phyloP scores from a whole-genome alignment of 1,140 invertebrate species.

The Calliopsis andreniformis region DNA sequence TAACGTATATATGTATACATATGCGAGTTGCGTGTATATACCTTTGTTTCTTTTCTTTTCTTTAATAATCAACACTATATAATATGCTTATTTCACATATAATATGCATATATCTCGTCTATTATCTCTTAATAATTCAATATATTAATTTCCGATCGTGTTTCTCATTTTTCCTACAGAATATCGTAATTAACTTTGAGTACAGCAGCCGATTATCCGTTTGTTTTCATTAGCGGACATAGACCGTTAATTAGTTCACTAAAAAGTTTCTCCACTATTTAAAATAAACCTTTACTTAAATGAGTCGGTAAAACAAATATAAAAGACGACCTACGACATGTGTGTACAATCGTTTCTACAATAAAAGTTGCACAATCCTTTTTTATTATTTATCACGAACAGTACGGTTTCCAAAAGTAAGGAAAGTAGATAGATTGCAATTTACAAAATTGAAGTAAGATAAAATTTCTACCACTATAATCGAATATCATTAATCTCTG shows the following conservation, averaged over 20 bases:
- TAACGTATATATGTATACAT: slow-evolving; percentile 65
- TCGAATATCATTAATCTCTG: slow-evolving; percentile 44
- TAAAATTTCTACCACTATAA: slow-evolving; percentile 29
- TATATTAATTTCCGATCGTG: slow-evolving; percentile 80
- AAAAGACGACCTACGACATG: slow-evolving; percentile 6
- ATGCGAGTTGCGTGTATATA: slow-evolving; percentile 63
- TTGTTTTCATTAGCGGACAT: slow-evolving; percentile 70
- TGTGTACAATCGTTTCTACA: neutral
- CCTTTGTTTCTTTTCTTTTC: slow-evolving; percentile 52
- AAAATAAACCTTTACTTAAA: slow-evolving; percentile 8
- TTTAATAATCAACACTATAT: slow-evolving; percentile 77
- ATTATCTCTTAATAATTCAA: slow-evolving; percentile 71
- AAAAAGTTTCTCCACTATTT: neutral
- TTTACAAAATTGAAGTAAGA: slow-evolving; percentile 15
- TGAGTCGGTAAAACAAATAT: slow-evolving; percentile 11
- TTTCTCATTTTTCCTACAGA: slow-evolving; percentile 66
- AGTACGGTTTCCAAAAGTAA: slow-evolving; percentile 8
- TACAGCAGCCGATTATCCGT: slow-evolving; percentile 75
- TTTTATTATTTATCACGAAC: neutral
- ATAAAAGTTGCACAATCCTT: slow-evolving; percentile 1
- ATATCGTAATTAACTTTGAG: slow-evolving; percentile 76
- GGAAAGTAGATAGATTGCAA: slow-evolving; percentile 10
- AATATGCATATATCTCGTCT: slow-evolving; percentile 69
- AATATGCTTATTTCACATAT: slow-evolving; percentile 69
- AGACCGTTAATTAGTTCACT: slow-evolving; percentile 75